A percentile compares a stretch with the other conserved stretches of the same genome.
These are phyloP conservation scores for Eurois occulta DNA, from an alignment of 2,888 invertebrate genomes.

Conservation along the genomic window DNA sequence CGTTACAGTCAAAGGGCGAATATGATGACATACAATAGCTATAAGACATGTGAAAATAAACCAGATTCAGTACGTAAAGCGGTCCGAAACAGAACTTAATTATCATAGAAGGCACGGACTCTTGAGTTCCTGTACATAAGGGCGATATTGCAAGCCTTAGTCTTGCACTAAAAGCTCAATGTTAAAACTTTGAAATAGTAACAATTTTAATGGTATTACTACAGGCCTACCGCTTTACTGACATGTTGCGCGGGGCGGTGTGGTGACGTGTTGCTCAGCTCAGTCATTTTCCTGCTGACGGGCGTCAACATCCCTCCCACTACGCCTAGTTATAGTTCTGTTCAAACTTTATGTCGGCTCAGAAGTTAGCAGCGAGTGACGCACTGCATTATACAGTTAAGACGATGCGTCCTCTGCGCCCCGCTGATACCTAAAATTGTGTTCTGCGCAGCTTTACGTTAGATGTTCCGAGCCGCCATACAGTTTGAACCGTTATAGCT, in stretches of 20 bases:
- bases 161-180: slow-evolving; percentile 42
- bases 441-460: background rate
- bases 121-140: slow-evolving; percentile 52
- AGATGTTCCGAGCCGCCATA: background rate
- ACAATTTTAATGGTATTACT: slow-evolving; percentile 3
- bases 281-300: background rate
- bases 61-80: background rate
- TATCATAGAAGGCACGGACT: slow-evolving; percentile 76
- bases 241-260: background rate
- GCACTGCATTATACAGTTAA: background rate
- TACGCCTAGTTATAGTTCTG: background rate
- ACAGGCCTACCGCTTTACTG: background rate
- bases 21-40: background rate
- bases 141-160: slow-evolving; percentile 15
- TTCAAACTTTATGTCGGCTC: background rate
- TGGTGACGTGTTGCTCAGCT: background rate
- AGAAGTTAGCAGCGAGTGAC: background rate
- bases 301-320: background rate
- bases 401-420: background rate
- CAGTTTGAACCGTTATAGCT: background rate
- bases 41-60: background rate
- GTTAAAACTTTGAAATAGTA: slow-evolving; percentile 33
- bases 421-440: background rate
- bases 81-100: slow-evolving; percentile 29
- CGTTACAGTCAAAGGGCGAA: slow-evolving; percentile 36